Evolutionary conservation across 2,797 vertebrate genomes (phyloP), one percentile per base, ranked within the genome.

Genomic region (Columba guinea): DNA sequence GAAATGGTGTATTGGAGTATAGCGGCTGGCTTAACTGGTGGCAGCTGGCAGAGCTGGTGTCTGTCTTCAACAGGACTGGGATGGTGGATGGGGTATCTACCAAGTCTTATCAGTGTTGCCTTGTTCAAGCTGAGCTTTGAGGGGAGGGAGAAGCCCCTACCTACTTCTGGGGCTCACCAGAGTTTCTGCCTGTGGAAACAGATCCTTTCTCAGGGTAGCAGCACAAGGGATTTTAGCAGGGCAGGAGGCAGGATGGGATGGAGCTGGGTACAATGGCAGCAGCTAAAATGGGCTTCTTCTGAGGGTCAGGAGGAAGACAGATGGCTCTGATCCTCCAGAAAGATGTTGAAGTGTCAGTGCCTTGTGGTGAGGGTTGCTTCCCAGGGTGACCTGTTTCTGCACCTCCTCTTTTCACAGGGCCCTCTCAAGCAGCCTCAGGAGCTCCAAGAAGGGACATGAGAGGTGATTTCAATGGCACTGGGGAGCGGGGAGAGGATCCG

Each of bases 401-500:
- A 5, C 39, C 49, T 19, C 14, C 39, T 87, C 5, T 1, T 80
- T 51, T 74, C 88, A 55, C 27, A 55, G 52, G 7, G 14, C 12
- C 10, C 12, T 69, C 44, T 74, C 32, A 26, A 53, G 34, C 59
- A 69, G 52, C 48, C 62, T 65, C 23, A 62, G 73, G 62, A 77
- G 41, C 30, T 21, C 20, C 7, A 3, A 52, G 28, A 64, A 46
- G n/a, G 35, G 19, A 41, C 3, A 4, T 12, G 51, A 76, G 35
- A 83, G 23, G 24, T 51, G 32, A 56, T 8, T 49, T 56, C 27
- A 27, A 1, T 46, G 35, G 26, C 7, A 0, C 0, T 1, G 4
- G 27, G 49, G 48, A 74, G 48, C 4, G 9, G 11, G 52, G 30
- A 68, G 26, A 28, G 26, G 10, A 19, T 51, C 20, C 26, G 30